These are phyloP conservation scores for Drosophila virilis DNA, from an alignment of 1,140 invertebrate genomes.

Conservation along the genomic window DNA sequence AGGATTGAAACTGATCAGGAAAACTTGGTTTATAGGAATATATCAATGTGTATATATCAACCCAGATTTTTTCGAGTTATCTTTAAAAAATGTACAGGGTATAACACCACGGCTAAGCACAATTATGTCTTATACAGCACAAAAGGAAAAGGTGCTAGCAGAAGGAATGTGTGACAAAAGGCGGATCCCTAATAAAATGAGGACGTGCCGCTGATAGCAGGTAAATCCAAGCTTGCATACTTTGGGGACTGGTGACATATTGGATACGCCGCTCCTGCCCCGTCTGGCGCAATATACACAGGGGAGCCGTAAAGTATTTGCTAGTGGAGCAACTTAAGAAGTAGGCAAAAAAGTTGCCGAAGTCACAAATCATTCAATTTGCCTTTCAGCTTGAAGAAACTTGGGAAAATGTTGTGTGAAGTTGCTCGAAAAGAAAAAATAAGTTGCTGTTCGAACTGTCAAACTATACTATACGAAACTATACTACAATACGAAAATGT, in stretches of 20 bases:
- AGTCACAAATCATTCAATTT: conserved; percentile 70
- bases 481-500: background rate
- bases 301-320: conserved; percentile 58
- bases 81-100: background rate
- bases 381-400: conserved; percentile 6
- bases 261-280: conserved; percentile 13
- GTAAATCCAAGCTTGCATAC: conserved; percentile 30
- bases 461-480: background rate
- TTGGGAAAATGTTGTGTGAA: background rate
- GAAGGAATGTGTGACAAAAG: conserved; percentile 6
- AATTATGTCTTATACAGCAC: background rate
- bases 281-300: conserved; percentile 6
- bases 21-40: no score
- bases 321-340: conserved; percentile 21
- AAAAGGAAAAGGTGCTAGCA: background rate
- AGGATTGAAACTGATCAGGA: no score
- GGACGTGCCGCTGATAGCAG: conserved; percentile 19
- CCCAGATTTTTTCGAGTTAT: background rate
- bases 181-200: conserved; percentile 22
- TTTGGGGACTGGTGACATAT: conserved; percentile 23
- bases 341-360: conserved; percentile 39
- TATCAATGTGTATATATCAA: no score
- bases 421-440: background rate
- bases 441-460: background rate
- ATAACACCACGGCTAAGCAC: background rate